These are phyloP conservation scores for Tympanuchus pallidicinctus DNA, from an alignment of 2,113 vertebrate genomes.

Conservation along the genomic window DNA sequence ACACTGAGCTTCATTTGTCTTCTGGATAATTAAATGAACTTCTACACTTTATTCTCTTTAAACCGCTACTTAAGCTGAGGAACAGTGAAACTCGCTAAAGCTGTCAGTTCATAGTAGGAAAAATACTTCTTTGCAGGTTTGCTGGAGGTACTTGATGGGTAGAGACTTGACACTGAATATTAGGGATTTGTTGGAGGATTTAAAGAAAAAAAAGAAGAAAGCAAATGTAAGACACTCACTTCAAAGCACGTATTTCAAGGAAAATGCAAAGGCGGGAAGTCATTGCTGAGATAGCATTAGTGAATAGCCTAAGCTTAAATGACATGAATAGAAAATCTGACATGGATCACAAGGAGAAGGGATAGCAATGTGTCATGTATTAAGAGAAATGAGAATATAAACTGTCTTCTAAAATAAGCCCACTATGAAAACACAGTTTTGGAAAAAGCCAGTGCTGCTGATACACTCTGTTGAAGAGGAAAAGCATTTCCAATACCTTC, in stretches of 20 bases:
- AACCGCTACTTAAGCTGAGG: not conserved
- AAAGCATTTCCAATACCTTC: not conserved
- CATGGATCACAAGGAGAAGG: not conserved
- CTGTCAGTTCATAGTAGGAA: not conserved
- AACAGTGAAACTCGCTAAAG: not conserved
- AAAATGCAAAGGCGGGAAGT: conserved; percentile 38
- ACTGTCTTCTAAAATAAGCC: not conserved
- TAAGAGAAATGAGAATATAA: conserved; percentile 12
- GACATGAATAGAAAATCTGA: conserved; percentile 2
- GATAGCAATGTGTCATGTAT: not conserved
- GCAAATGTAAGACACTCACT: conserved; percentile 8
- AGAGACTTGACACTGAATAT: not conserved
- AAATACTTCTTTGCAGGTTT: not conserved
- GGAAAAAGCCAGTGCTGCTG: not conserved
- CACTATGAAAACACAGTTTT: not conserved
- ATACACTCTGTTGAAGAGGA: not conserved
- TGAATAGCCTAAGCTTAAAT: not conserved
- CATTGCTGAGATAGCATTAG: not conserved
- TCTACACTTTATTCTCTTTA: not conserved
- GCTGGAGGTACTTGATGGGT: not conserved
- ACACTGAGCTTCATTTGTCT: not conserved
- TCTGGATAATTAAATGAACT: not conserved
- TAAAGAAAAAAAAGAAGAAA: conserved; percentile 19
- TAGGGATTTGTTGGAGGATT: conserved; percentile 7
- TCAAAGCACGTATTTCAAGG: conserved; percentile 47